Conservation (phyloP, 2,888 invertebrate species). For the Drosophila stalkeri region DNA sequence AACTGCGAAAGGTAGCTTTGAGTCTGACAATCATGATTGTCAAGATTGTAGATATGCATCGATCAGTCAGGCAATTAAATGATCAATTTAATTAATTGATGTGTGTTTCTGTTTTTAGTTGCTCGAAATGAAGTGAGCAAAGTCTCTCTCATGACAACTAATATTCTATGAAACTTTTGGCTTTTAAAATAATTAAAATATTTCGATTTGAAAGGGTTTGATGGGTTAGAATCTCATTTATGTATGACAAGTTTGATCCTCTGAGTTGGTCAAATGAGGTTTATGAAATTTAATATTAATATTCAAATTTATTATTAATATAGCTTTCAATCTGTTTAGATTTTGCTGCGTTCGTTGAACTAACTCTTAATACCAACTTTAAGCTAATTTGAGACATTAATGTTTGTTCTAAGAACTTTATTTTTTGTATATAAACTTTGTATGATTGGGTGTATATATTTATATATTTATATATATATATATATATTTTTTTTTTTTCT, state of each 20-base stretch:
- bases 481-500: no score
- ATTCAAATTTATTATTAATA: background rate
- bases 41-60: background rate
- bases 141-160: background rate
- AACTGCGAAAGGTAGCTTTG: slow-evolving; percentile 9
- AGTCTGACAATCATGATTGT: background rate
- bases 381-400: no score
- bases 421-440: no score
- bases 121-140: background rate
- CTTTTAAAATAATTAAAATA: background rate
- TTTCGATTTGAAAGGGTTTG: background rate
- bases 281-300: background rate
- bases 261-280: background rate
- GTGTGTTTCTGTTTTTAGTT: background rate
- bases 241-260: background rate
- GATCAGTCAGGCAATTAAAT: background rate
- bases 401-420: no score
- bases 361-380: no score
- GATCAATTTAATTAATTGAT: slow-evolving; percentile 7
- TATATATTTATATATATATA: no score
- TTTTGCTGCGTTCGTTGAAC: no score
- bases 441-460: no score
- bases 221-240: background rate
- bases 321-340: no score
- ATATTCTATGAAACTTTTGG: background rate